Percentiles rank a stretch among this genome's conserved stretches.
Evolutionary conservation across 2,888 invertebrate species (phyloP).

Genomic region (Nebria brevicollis): DNA sequence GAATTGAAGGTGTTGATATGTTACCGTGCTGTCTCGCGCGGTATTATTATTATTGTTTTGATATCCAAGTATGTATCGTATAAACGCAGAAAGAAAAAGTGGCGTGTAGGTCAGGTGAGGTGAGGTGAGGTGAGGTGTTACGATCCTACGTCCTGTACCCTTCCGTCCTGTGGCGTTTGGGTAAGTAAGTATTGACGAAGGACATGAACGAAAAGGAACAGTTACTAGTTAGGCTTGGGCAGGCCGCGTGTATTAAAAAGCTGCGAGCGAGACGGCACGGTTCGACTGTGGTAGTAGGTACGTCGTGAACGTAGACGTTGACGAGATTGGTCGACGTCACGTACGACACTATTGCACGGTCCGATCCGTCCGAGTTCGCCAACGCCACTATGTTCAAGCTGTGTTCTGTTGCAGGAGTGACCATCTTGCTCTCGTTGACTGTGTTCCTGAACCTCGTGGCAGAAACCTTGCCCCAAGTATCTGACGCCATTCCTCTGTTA

Average conservation of each 20-base stretch:
- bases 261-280: conserved; percentile 24
- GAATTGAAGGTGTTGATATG: background rate
- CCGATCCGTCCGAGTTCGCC: conserved; percentile 49
- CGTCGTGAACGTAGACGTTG: background rate
- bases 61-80: background rate
- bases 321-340: conserved; percentile 4
- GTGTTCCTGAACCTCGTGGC: conserved; percentile 99
- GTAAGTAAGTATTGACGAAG: conserved; percentile 39
- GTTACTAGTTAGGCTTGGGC: conserved; percentile 34
- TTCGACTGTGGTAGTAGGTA: conserved; percentile 7
- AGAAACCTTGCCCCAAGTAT: conserved; percentile 99
- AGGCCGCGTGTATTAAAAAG: conserved; percentile 42
- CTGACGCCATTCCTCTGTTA: conserved; percentile 99
- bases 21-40: conserved; percentile 13
- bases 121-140: background rate
- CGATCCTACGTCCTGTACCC: background rate
- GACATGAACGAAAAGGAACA: conserved; percentile 4
- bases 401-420: conserved; percentile 93
- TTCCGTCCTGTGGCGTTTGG: background rate
- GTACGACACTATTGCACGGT: conserved; percentile 13
- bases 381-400: conserved; percentile 65
- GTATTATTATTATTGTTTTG: too few relatives aligned
- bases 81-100: too few relatives aligned
- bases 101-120: background rate
- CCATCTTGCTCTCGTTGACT: conserved; percentile 99